Percentiles rank a stretch among this genome's conserved stretches.
Conservation (phyloP, 2,113 vertebrate species). For the Mus musculus region GRCm39 chr4:105821501-105822000, state of each 20-base stretch:
- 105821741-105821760: background rate
- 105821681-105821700: background rate
- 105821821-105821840: background rate
- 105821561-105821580: background rate
- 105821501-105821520: background rate
- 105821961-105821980: background rate
- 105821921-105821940: background rate
- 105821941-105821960: background rate
- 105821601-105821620: background rate
- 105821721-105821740: background rate
- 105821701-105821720: background rate
- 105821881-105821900: background rate
- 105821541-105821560: no score
- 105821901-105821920: background rate
- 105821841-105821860: background rate
- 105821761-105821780: background rate
- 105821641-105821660: background rate
- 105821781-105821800: background rate
- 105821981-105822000: background rate
- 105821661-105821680: background rate
- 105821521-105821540: background rate
- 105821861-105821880: background rate
- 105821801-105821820: background rate
- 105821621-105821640: background rate
- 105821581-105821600: background rate